Conservation (phyloP, 2,888 invertebrate genomes). For the Leucophenga montana region DNA sequence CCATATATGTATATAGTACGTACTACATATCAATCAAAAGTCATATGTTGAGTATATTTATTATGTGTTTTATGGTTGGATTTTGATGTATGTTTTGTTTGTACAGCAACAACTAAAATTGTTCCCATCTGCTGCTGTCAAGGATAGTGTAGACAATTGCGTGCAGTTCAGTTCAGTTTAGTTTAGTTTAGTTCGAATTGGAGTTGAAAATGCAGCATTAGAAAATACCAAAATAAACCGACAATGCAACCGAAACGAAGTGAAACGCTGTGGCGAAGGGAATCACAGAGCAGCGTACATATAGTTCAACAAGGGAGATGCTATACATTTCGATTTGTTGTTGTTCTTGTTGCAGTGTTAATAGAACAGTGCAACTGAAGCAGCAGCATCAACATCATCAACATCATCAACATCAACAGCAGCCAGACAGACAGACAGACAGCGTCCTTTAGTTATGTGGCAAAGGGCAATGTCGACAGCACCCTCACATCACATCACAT, state of each 20-base stretch:
- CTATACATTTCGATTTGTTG: background rate
- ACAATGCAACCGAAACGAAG: too few relatives aligned
- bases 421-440: background rate
- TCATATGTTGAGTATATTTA: constrained; percentile 62
- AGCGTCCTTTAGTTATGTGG: too few relatives aligned
- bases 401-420: background rate
- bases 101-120: constrained; percentile 37
- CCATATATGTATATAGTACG: too few relatives aligned
- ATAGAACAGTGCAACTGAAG: background rate
- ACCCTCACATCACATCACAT: too few relatives aligned
- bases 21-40: constrained; percentile 31
- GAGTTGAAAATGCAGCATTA: too few relatives aligned
- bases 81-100: constrained; percentile 65
- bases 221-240: too few relatives aligned
- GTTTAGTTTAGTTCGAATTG: too few relatives aligned
- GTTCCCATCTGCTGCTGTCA: background rate
- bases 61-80: constrained; percentile 38
- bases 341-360: too few relatives aligned
- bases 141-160: too few relatives aligned
- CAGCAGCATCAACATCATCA: background rate
- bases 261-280: too few relatives aligned
- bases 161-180: too few relatives aligned
- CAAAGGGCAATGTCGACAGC: too few relatives aligned
- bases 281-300: background rate
- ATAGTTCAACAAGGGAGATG: background rate